Base-by-base conservation (phyloP, 2,888 invertebrate genomes). In the Cerastis leucographa region DNA sequence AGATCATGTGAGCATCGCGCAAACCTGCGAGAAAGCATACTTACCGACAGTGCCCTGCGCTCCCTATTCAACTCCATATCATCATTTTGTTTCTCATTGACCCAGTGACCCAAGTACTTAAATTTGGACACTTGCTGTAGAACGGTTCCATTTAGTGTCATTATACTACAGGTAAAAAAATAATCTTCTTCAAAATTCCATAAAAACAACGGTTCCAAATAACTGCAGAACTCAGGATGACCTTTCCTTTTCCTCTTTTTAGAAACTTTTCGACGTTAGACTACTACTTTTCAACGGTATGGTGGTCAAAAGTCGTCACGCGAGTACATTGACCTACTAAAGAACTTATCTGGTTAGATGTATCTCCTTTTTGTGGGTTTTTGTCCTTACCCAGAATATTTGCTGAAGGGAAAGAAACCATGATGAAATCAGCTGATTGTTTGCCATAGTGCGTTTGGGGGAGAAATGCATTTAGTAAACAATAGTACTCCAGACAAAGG, bases 261-360 rank as follows among this genome's bases (percentile, higher is more conserved):
- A 17, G 25, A 44, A 22, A 40, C 40, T 59, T 4, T n/a, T 44
- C 8, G 3, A 40, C 54, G 49, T 72, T 35, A 22, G 5, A 68
- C 69, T 85, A 29, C 77, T 83, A 7, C 0, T 19, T 8, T 14
- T 42, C 35, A 14, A 35, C 46, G 61, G 19, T 12, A 44, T 0
- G 42, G 62, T 69, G 74, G 22, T 9, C 19, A 7, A 66, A 79
- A 69, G 74, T 83, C 81, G 83, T 83, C 80, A 81, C 79, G 74
- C 68, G 74, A 81, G 87, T 88, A 85, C 85, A 86, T 86, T 88
- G 88, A 85, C 87, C 87, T 83, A 86, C 76, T 84, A 85, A 85
- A 82, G 72, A 87, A 88, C 81, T 88, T 88, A 84, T 84, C 87
- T 88, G 81, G 80, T 88, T 87, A 83, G 88, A 85, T 76, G 74